Conservation (phyloP, 2,113 vertebrate species). For the Perccottus glenii region DNA sequence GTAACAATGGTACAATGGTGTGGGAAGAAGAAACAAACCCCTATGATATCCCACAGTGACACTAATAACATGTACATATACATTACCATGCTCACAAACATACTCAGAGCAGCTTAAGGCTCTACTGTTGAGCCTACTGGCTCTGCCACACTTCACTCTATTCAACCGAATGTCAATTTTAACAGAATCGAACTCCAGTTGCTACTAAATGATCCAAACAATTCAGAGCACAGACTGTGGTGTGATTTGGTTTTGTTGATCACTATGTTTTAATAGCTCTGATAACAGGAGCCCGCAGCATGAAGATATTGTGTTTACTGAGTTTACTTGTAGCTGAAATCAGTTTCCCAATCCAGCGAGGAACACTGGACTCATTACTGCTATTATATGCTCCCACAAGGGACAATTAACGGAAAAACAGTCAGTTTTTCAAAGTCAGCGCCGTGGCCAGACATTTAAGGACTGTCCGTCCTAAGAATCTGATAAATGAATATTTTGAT, state of each 20-base stretch:
- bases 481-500: constrained; percentile 48
- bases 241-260: constrained; percentile 26
- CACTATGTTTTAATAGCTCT: constrained; percentile 34
- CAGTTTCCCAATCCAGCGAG: constrained; percentile 35
- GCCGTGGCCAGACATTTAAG: constrained; percentile 39
- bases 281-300: constrained; percentile 33
- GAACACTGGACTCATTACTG: constrained; percentile 44
- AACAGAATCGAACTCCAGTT: neutral
- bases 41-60: neutral
- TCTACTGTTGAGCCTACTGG: neutral
- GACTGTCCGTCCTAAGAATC: constrained; percentile 34
- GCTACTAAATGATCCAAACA: constrained; percentile 20
- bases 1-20: neutral
- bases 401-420: constrained; percentile 54
- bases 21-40: neutral
- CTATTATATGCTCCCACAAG: constrained; percentile 50
- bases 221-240: constrained; percentile 4
- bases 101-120: neutral
- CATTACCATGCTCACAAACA: neutral
- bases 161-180: neutral
- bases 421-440: constrained; percentile 40
- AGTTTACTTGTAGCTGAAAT: constrained; percentile 47
- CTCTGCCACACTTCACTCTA: constrained; percentile 3
- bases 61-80: neutral
- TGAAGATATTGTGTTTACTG: constrained; percentile 35